These are phyloP conservation scores for Zeugodacus cucurbitae DNA, from an alignment of 1,140 invertebrate genomes.

Conservation along the genomic window DNA sequence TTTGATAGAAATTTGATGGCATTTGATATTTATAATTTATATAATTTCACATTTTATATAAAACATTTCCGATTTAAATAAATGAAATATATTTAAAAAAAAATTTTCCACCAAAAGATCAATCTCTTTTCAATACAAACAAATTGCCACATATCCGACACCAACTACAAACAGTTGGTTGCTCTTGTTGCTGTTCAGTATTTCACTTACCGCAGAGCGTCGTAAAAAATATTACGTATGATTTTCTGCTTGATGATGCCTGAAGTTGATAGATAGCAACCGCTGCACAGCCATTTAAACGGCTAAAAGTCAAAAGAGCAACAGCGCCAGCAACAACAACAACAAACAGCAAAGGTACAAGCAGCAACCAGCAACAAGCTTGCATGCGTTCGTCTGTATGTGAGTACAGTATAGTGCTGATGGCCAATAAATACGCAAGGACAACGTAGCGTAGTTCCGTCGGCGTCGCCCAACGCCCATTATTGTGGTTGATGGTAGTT, in stretches of 20 bases:
- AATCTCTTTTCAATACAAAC: neutral
- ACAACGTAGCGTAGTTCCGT: neutral
- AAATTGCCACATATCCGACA: neutral
- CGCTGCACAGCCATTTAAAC: neutral
- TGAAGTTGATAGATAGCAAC: conserved; percentile 36
- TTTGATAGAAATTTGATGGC: no score
- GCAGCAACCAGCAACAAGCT: neutral
- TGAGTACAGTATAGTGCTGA: neutral
- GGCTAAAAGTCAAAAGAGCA: neutral
- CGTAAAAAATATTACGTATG: conserved; percentile 7
- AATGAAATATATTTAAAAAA: neutral
- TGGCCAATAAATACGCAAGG: conserved; percentile 25
- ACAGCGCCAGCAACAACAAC: neutral
- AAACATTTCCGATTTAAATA: no score
- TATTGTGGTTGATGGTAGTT: conserved; percentile 32
- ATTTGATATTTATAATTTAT: no score
- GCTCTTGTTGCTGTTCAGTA: neutral
- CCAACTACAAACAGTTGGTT: neutral
- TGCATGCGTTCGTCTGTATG: neutral
- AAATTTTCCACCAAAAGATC: neutral
- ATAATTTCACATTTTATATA: no score
- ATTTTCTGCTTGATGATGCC: conserved; percentile 40
- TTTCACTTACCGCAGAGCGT: neutral
- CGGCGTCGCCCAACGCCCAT: conserved; percentile 1
- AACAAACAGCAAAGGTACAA: neutral